Percentiles rank a stretch among this genome's conserved stretches.
These are phyloP conservation scores for Australoheros scitulus DNA, from an alignment of 2,113 vertebrate genomes.

Conservation along the genomic window DNA sequence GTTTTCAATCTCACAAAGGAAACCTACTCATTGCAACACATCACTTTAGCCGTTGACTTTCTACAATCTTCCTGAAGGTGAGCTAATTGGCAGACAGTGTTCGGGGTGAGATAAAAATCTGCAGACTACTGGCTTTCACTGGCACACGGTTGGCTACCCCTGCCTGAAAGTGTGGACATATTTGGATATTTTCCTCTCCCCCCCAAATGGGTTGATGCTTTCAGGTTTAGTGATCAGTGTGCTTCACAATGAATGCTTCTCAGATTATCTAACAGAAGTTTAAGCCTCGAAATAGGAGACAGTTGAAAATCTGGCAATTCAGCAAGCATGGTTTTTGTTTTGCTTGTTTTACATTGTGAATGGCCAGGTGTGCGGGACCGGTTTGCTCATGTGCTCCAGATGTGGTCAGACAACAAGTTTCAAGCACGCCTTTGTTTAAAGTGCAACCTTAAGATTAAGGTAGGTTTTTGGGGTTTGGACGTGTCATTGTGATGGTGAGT, in stretches of 20 bases:
- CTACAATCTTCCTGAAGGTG: conserved; percentile 1
- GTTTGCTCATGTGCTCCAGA: neutral
- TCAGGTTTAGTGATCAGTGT: neutral
- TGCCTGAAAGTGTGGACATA: neutral
- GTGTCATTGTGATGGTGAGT: neutral
- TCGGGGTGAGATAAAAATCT: neutral
- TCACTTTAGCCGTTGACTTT: neutral
- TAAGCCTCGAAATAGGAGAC: neutral
- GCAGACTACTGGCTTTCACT: neutral
- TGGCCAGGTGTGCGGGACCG: neutral
- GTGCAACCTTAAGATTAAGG: neutral
- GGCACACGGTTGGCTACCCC: neutral
- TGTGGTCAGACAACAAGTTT: neutral
- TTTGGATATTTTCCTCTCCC: neutral
- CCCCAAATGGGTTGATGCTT: neutral
- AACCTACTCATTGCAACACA: neutral
- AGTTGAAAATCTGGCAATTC: neutral
- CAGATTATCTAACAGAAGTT: neutral
- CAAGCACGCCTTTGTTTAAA: neutral
- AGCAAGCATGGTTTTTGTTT: neutral
- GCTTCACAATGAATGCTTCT: neutral
- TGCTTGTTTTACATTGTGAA: neutral
- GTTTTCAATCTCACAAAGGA: neutral
- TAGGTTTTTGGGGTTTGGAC: neutral
- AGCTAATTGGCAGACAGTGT: neutral